Evolutionary conservation across 1,140 invertebrate species (phyloP), one percentile per base, ranked within the genome.

Genomic region (Copidosoma floridanum): DNA sequence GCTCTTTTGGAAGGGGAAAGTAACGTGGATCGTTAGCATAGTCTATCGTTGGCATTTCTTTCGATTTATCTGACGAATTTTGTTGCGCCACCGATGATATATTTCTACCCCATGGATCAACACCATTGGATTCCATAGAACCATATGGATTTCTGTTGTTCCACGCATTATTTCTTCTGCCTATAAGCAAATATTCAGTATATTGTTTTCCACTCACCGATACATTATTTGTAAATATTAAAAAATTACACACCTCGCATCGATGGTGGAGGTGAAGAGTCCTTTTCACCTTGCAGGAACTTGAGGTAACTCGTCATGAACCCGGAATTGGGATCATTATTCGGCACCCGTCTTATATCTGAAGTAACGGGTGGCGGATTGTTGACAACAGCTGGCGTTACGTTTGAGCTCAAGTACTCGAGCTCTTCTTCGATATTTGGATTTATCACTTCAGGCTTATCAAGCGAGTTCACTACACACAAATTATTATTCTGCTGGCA

Each of bases 221-320:
- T 12, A 32, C n/a, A n/a, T n/a, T n/a, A n/a, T n/a, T n/a, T n/a
- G n/a, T n/a, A n/a, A n/a, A n/a, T n/a, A n/a, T n/a, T n/a, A n/a
- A n/a, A n/a, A n/a, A n/a, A n/a, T n/a, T 61, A 47, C 23, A 23
- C 18, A 64, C 84, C 84, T 68, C 86, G 80, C 63, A 82, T 81
- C 44, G 82, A 80, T 12, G 88, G 86, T 29, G 89, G 88, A n/a
- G 89, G 88, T 65, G 89, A 90, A 32, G 86, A 85, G 54, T 91
- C 89, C 26, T 87, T 83, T 69, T 91, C 89, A 47, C 90, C 90
- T 82, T 92, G 89, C 65, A 92, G 79, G 77, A 92, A 92, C 72
- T 91, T 92, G 38, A 91, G 80, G 80, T 91, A 92, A 76, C 89
- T 91, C 65, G 86, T 88, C 88, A 92, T 91, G 74, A 92, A 92